Conservation (phyloP, 2,797 vertebrate species). For the Novumbra hubbsi region DNA sequence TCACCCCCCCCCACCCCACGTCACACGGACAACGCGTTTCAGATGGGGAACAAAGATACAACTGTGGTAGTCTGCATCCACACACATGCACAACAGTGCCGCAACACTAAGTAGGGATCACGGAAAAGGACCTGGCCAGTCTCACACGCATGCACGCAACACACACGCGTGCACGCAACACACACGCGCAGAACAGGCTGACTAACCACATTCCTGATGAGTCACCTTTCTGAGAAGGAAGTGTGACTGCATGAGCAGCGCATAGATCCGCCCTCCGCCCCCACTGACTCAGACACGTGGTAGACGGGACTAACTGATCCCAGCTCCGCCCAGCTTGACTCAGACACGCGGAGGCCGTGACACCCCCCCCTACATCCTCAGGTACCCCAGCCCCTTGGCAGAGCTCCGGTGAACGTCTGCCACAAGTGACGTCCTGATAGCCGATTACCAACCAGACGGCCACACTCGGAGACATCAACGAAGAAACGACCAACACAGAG, state of each 20-base stretch:
- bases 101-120: conserved; percentile 12
- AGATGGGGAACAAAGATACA: conserved; percentile 38
- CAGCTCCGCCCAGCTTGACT: conserved; percentile 30
- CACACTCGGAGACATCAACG: background rate
- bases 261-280: conserved; percentile 37
- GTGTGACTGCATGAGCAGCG: conserved; percentile 59
- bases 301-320: conserved; percentile 40
- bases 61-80: conserved; percentile 29
- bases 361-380: background rate
- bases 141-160: conserved; percentile 5
- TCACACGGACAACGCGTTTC: conserved; percentile 42
- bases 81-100: background rate
- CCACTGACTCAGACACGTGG: background rate
- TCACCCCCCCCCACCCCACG: conserved; percentile 13
- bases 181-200: conserved; percentile 42
- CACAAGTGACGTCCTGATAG: background rate
- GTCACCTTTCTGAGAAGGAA: conserved; percentile 65
- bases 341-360: no score
- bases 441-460: background rate
- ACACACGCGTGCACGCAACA: conserved; percentile 21
- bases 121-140: conserved; percentile 3
- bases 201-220: conserved; percentile 68
- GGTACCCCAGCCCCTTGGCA: background rate
- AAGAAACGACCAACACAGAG: background rate
- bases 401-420: no score